Evolutionary conservation across 2,888 invertebrate species (phyloP), one percentile per base, ranked within the genome.

Genomic region (Mythimna loreyi): DNA sequence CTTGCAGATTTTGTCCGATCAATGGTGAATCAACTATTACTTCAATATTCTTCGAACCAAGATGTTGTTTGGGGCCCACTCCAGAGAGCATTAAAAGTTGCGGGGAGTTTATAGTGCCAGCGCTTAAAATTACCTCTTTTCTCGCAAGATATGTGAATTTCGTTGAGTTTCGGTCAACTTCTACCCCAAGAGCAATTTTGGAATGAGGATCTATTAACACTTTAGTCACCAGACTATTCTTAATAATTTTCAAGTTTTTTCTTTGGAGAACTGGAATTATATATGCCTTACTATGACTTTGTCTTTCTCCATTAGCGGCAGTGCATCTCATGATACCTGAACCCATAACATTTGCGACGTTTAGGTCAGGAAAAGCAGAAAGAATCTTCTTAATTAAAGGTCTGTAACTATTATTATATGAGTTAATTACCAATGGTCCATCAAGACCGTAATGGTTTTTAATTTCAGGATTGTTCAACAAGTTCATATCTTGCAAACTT

Each of bases 231-330:
- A 82, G 52, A 33, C 52, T 97, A 28, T 75, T 72, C 45, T 70
- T 81, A 6, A 75, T 36, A n/a, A 80, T 69, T 28, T 70, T 72
- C 0, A 81, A 67, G 76, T 95, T 95, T 36, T 80, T 72, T 74
- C 92, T 87, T 66, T 87, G 69, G 91, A 45, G 16, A 8, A 81
- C 62, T 5, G 82, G 85, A 3, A 90, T 82, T 1, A 96, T 83
- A 79, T 94, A 97, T 43, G 95, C 92, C 65, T 91, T 97, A 97
- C 3, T 97, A 97, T 30, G 97, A 74, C 96, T 96, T 76, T 91
- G 91, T 72, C 96, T 90, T 72, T 85, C 84, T 0, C 97, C 97
- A 60, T 89, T 87, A 55, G 92, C 91, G 79, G 96, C 92, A 28
- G 95, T 96, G 16, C 86, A 94, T 81, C 92, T 93, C 0, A 91